Evolutionary conservation across 2,113 vertebrate genomes (phyloP).

Genomic region (Tretioscincus oriximinensis): DNA sequence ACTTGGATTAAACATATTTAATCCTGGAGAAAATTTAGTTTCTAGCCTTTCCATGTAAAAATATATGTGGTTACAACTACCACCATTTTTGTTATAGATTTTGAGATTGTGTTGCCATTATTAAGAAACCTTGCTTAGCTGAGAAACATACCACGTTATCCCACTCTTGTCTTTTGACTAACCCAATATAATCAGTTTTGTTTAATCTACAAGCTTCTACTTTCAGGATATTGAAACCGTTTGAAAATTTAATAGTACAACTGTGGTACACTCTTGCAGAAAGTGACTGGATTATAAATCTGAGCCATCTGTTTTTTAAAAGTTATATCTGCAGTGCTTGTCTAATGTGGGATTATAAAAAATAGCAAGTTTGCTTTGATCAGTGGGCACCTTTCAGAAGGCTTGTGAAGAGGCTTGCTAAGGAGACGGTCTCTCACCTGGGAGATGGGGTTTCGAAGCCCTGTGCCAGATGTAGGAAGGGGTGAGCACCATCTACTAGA

Average conservation of each 20-base stretch:
- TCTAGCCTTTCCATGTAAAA: neutral
- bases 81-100: no score
- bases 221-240: neutral
- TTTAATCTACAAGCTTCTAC: neutral
- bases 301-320: neutral
- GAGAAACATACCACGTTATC: no score
- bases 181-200: no score
- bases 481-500: no score
- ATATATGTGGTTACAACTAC: no score
- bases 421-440: no score
- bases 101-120: no score
- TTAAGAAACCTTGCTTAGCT: no score
- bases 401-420: no score
- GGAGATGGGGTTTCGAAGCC: no score
- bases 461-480: no score
- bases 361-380: neutral
- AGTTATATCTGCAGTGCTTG: neutral
- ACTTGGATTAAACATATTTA: neutral
- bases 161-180: no score
- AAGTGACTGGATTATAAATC: neutral
- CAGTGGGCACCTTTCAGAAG: conserved; percentile 9
- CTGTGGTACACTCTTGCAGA: neutral
- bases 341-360: neutral
- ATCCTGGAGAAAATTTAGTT: neutral
- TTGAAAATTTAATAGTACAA: neutral